Base-by-base conservation (phyloP, 1,140 invertebrate species). In the Cylas formicarius region DNA sequence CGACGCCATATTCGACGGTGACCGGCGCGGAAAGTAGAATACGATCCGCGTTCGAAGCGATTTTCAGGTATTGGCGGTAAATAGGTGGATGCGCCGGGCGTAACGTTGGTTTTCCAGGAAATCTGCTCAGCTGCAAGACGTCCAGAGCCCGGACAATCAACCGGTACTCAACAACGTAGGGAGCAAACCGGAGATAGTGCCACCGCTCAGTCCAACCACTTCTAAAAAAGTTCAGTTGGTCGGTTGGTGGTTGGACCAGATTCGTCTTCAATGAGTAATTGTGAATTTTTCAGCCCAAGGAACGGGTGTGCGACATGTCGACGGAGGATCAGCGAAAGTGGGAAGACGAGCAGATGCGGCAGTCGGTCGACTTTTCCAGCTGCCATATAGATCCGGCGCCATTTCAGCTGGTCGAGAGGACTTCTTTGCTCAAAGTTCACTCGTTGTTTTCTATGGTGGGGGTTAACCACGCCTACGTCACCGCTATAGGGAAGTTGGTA, bases 401-500 rank as follows among this genome's bases (percentile, higher is more conserved):
- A n/a, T 98, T 98, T 70, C 96, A 99, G 65, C 73, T 98, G 1
- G 94, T 98, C 2, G 91, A 94, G 61, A 81, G 88, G 57, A 97
- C 95, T 1, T 95, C 92, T 0, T 70, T 99, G 19, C 80, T 97
- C 7, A 98, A 98, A 76, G 62, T 67, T 6, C 95, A 99, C 70
- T 97, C 94, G 6, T 68, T 98, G 5, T 99, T 99, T 68, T 97
- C 91, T 3, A 86, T 98, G 74, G 78, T 99, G 28, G 92, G 93
- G 18, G 84, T 99, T 3, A 95, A 93, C 71, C 87, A 94, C 60
- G 93, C 96, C 2, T 99, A 98, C 68, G 96, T 99, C 1, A 99
- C 96, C 4, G 89, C 92, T 23, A 94, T 94, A 42, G 96, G 96
- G 0, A 76, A 86, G 54, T 76, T 99, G 1, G 86, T 97, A 19